Evolutionary conservation across 2,888 invertebrate species (phyloP).

Genomic region (Drosophila cognata): DNA sequence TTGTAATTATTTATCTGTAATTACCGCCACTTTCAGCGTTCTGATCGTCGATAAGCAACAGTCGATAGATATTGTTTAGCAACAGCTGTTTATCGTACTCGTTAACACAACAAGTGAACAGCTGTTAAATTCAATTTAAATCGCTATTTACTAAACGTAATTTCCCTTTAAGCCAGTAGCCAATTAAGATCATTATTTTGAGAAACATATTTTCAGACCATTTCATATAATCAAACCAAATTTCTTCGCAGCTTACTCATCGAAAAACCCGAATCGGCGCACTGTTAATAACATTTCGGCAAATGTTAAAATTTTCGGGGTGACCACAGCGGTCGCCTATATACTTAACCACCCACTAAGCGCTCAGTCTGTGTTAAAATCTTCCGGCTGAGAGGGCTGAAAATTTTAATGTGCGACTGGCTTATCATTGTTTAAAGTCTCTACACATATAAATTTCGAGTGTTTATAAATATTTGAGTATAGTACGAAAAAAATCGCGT

Average conservation of each 20-base stretch:
- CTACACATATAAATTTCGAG: conserved; percentile 42
- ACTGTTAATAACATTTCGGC: conserved; percentile 4
- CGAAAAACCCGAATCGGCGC: neutral
- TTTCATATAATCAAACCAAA: neutral
- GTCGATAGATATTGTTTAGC: neutral
- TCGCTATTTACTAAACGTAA: neutral
- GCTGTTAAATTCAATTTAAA: neutral
- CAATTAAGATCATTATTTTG: neutral
- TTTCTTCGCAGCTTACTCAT: neutral
- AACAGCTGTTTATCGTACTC: neutral
- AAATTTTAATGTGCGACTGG: conserved; percentile 79
- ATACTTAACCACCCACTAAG: conserved; percentile 8
- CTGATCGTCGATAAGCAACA: neutral
- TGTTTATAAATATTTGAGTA: conserved; percentile 51
- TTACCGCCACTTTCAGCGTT: neutral
- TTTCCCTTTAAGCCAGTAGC: neutral
- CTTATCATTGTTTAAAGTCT: conserved; percentile 43
- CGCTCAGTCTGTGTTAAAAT: conserved; percentile 82
- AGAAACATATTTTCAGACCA: neutral
- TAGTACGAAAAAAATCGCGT: conserved; percentile 39
- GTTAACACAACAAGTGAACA: neutral
- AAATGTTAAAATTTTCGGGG: conserved; percentile 3
- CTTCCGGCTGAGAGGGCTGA: conserved; percentile 86
- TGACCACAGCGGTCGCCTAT: conserved; percentile 2
- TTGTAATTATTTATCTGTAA: neutral